Evolutionary conservation across 2,888 invertebrate genomes (phyloP), one percentile per base, ranked within the genome.

Genomic region (Mesoligia furuncula): DNA sequence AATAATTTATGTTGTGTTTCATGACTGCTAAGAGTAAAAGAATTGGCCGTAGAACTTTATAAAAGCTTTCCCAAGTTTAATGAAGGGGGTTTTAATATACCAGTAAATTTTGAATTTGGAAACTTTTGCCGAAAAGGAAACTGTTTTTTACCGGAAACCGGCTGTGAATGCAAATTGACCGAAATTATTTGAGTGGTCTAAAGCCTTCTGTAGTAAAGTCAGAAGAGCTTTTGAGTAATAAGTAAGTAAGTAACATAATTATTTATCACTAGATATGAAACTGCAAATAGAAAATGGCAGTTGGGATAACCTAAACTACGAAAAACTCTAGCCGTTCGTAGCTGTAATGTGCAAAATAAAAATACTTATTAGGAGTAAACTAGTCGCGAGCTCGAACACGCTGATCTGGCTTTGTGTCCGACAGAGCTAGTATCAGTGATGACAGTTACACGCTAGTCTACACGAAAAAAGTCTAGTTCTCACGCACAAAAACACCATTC

Each of bases 51-150:
- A 31, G 24, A 77, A 87, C 69, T 87, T 80, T 70, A 5, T 54
- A n/a, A 74, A 59, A 79, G 77, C 64, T 72, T 77, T 67, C 42
- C 59, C 42, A 77, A 87, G 70, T 85, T 87, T 73, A 87, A 87
- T 82, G 73, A 87, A 85, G 73, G 75, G 75, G 81, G 73, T 81
- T 88, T 80, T 87, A 84, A 86, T 86, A 73, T 77, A 64, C 65
- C 71, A 72, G 61, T 74, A 71, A 88, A 76, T 86, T 86, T 75
- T 7, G 64, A 82, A 77, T 69, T 75, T 71, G 13, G 6, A 61
- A 87, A 84, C 72, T 87, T 84, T 78, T 62, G 36, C 13, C 48
- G 62, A 62, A 61, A 73, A 59, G 67, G 74, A 76, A 71, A 80
- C 68, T 59, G 70, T 73, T 85, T 75, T 82, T 86, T 86, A 83